Evolutionary conservation across 2,888 invertebrate genomes (phyloP).

Genomic region (Thereva unica): DNA sequence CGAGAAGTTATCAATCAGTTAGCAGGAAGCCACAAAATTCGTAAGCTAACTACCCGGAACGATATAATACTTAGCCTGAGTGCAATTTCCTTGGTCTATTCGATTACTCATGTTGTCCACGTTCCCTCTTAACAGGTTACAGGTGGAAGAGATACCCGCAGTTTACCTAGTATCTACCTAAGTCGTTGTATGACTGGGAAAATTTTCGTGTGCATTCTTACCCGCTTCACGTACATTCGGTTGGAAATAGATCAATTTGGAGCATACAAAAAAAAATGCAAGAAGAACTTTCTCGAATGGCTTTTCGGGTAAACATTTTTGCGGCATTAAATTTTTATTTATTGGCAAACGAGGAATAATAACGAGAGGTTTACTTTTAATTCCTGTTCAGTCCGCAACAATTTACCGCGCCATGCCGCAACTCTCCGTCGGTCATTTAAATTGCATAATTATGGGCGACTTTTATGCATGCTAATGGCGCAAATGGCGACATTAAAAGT

Average conservation of each 20-base stretch:
- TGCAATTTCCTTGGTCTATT: conserved; percentile 31
- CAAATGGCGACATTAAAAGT: too few species aligned
- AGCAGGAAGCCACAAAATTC: conserved; percentile 46
- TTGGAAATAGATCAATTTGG: neutral
- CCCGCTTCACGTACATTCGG: conserved; percentile 20
- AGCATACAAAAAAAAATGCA: conserved; percentile 4
- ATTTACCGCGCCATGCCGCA: too few species aligned
- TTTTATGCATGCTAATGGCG: too few species aligned
- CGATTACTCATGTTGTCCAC: conserved; percentile 31
- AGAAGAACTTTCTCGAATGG: neutral
- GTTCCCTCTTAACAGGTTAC: conserved; percentile 13
- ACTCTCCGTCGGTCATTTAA: too few species aligned
- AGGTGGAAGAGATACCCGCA: conserved; percentile 23
- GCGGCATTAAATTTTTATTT: conserved; percentile 41
- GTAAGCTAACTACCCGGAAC: conserved; percentile 46
- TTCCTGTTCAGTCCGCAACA: too few species aligned
- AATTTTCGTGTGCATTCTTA: conserved; percentile 23
- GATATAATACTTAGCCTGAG: conserved; percentile 38
- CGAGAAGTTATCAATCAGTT: conserved; percentile 46
- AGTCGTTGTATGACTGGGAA: neutral
- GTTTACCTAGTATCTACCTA: conserved; percentile 1
- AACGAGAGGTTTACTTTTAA: too few species aligned
- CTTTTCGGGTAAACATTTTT: conserved; percentile 8
- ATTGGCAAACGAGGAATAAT: too few species aligned
- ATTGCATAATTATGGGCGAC: too few species aligned